Evolutionary conservation across 2,888 invertebrate species (phyloP).

Genomic region (Stramonita haemastoma): DNA sequence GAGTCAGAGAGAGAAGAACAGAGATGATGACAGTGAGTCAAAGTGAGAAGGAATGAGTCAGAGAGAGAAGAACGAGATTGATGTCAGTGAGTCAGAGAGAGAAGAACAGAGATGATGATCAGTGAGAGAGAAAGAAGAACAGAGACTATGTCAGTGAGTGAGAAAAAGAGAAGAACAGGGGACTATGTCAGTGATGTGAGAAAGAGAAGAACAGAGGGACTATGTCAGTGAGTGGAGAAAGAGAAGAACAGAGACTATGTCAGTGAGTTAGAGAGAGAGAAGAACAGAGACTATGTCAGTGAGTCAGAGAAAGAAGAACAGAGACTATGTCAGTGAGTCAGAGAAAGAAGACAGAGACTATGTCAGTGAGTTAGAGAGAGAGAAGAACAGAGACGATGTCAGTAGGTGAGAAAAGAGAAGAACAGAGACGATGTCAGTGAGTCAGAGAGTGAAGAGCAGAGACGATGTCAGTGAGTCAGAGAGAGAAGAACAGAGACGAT

Average conservation of each 20-base stretch:
- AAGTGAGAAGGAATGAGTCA: too few species aligned
- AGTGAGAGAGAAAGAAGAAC: background rate
- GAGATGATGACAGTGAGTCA: background rate
- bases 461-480: too few species aligned
- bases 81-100: conserved; percentile 43
- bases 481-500: conserved; percentile 51
- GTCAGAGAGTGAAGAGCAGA: background rate
- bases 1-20: conserved; percentile 54
- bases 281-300: background rate
- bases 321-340: too few species aligned
- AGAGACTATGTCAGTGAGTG: background rate
- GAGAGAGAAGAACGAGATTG: conserved; percentile 50
- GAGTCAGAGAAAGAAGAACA: background rate
- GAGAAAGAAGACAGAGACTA: too few species aligned
- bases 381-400: conserved; percentile 43
- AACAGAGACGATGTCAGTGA: background rate
- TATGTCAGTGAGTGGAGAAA: background rate
- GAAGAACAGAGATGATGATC: conserved; percentile 40
- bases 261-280: too few species aligned
- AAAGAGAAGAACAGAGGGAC: conserved; percentile 50
- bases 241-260: too few species aligned
- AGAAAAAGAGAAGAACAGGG: conserved; percentile 48
- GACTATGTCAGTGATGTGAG: background rate
- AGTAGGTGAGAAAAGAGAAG: conserved; percentile 48
- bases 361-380: conserved; percentile 38